phyloP scores from a whole-genome alignment of 2,888 invertebrate species.

The Philaethria dido region DNA sequence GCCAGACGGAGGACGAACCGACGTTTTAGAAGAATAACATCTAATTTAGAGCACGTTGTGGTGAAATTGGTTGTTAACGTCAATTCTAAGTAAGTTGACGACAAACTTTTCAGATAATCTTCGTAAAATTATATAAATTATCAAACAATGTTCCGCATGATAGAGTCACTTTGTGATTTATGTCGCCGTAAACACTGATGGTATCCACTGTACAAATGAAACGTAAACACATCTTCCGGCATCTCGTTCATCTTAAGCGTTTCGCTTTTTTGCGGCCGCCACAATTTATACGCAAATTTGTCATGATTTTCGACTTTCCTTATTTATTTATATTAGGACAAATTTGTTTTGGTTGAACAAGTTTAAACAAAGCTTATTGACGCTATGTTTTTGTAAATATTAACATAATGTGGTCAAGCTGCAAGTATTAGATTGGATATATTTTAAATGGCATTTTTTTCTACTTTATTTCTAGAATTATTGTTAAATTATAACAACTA shows the following conservation, averaged over 20 bases:
- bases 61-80: too few relatives aligned
- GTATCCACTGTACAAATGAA: slow-evolving; percentile 57
- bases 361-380: slow-evolving; percentile 12
- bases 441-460: neutral
- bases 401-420: neutral
- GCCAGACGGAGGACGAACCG: too few relatives aligned
- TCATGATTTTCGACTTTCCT: slow-evolving; percentile 56
- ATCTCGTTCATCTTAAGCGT: slow-evolving; percentile 71
- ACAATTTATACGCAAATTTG: slow-evolving; percentile 66
- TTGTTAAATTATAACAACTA: too few relatives aligned
- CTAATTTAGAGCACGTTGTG: too few relatives aligned
- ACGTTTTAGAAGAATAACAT: too few relatives aligned
- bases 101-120: neutral
- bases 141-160: slow-evolving; percentile 1
- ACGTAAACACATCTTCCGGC: slow-evolving; percentile 66
- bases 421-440: neutral
- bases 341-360: slow-evolving; percentile 5
- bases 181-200: slow-evolving; percentile 25
- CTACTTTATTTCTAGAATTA: too few relatives aligned
- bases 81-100: too few relatives aligned
- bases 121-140: neutral
- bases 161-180: slow-evolving; percentile 18
- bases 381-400: slow-evolving; percentile 4
- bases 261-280: slow-evolving; percentile 66
- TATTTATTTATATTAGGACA: slow-evolving; percentile 7